Percentiles rank a stretch among this genome's conserved stretches.
phyloP scores from a whole-genome alignment of 2,888 invertebrate species.

The Nomada fucata region DNA sequence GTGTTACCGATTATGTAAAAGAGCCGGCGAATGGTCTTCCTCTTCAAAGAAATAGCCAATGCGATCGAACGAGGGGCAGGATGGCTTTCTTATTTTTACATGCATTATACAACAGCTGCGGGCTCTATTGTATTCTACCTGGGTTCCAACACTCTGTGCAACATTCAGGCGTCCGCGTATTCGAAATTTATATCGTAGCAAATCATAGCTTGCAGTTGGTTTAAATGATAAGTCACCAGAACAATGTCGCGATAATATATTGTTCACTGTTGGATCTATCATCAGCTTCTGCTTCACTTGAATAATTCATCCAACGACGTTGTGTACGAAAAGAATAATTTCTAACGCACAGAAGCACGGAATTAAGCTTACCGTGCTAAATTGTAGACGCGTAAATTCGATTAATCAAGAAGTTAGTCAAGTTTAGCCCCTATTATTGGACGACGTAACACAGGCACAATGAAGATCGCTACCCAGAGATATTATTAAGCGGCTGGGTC shows the following conservation, averaged over 20 bases:
- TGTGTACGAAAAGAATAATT: background rate
- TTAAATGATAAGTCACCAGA: background rate
- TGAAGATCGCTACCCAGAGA: background rate
- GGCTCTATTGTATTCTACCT: background rate
- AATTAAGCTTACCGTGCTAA: too few species aligned
- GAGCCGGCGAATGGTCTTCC: background rate
- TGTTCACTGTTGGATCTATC: too few species aligned
- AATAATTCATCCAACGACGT: background rate
- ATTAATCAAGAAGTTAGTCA: background rate
- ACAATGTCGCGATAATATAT: background rate
- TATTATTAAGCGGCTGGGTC: background rate
- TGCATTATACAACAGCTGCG: slow-evolving; percentile 35
- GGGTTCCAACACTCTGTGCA: background rate
- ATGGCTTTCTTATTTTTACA: slow-evolving; percentile 24
- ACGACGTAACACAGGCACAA: background rate
- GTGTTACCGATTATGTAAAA: slow-evolving; percentile 1
- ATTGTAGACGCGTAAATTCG: background rate
- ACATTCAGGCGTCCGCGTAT: background rate
- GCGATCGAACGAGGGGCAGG: background rate
- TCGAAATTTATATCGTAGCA: background rate
- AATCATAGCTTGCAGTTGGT: background rate
- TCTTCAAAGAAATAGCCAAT: slow-evolving; percentile 12
- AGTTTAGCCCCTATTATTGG: background rate
- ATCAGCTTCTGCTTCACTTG: too few species aligned
- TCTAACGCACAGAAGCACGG: too few species aligned